phyloP scores from a whole-genome alignment of 1,140 invertebrate species.

The Aradophagus sp. region DNA sequence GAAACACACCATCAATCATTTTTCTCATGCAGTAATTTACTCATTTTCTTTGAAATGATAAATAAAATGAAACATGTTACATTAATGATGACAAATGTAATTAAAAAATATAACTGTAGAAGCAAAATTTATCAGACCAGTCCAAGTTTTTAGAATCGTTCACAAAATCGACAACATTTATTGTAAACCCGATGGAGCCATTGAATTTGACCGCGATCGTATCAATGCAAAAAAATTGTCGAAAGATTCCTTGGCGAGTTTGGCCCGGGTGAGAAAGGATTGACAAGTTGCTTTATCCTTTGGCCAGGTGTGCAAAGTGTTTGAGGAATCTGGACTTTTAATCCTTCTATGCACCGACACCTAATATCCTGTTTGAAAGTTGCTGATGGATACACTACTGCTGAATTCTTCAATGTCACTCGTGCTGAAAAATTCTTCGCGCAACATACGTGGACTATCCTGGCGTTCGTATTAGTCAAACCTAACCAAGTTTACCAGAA shows the following conservation, averaged over 20 bases:
- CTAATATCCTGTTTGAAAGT: slow-evolving; percentile 46
- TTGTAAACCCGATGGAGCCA: too few species aligned
- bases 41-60: too few species aligned
- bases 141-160: too few species aligned
- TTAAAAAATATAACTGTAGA: too few species aligned
- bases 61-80: too few species aligned
- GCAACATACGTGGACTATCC: slow-evolving; percentile 50
- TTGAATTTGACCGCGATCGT: too few species aligned
- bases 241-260: background rate
- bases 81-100: too few species aligned
- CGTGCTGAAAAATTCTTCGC: slow-evolving; percentile 47
- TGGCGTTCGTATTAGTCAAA: slow-evolving; percentile 53
- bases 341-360: slow-evolving; percentile 44
- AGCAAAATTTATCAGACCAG: too few species aligned
- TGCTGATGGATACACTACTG: slow-evolving; percentile 53
- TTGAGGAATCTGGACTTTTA: slow-evolving; percentile 45
- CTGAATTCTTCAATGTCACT: slow-evolving; percentile 52
- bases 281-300: slow-evolving; percentile 17
- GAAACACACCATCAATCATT: too few species aligned
- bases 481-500: slow-evolving; percentile 43
- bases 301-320: slow-evolving; percentile 19
- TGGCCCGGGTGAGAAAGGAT: slow-evolving; percentile 5
- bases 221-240: too few species aligned
- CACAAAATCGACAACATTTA: too few species aligned
- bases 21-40: too few species aligned